Conservation (phyloP, 2,888 invertebrate genomes). For the Dryadula phaetusa region DNA sequence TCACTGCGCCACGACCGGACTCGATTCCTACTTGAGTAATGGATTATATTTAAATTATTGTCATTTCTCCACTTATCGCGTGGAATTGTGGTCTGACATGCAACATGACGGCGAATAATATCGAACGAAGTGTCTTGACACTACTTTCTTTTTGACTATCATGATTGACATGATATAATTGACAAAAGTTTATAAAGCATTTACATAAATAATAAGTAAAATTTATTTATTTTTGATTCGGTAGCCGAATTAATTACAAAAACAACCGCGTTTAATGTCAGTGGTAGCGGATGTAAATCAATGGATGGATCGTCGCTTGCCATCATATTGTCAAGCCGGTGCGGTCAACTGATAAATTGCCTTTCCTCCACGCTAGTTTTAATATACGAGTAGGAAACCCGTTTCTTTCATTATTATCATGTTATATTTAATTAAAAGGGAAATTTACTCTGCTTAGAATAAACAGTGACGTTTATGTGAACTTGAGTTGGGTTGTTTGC, state of each 20-base stretch:
- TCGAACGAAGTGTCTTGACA: not conserved
- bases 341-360: constrained; percentile 23
- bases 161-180: too few species aligned
- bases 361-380: not conserved
- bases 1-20: too few species aligned
- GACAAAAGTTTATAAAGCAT: too few species aligned
- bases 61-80: too few species aligned
- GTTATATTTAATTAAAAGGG: not conserved
- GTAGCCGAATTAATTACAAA: constrained; percentile 1
- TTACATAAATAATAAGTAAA: too few species aligned
- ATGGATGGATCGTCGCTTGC: constrained; percentile 14
- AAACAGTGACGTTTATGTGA: not conserved
- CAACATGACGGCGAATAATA: too few species aligned
- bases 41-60: too few species aligned
- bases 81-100: too few species aligned
- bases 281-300: constrained; percentile 2
- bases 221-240: too few species aligned
- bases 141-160: not conserved
- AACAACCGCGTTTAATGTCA: constrained; percentile 10
- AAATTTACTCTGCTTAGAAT: not conserved
- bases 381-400: not conserved
- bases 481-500: not conserved
- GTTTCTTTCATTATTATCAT: not conserved
- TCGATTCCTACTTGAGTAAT: too few species aligned
- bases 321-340: constrained; percentile 19